Percentiles rank a stretch among this genome's conserved stretches.
phyloP scores from a whole-genome alignment of 1,140 invertebrate species.

The Trichonephila clavata region DNA sequence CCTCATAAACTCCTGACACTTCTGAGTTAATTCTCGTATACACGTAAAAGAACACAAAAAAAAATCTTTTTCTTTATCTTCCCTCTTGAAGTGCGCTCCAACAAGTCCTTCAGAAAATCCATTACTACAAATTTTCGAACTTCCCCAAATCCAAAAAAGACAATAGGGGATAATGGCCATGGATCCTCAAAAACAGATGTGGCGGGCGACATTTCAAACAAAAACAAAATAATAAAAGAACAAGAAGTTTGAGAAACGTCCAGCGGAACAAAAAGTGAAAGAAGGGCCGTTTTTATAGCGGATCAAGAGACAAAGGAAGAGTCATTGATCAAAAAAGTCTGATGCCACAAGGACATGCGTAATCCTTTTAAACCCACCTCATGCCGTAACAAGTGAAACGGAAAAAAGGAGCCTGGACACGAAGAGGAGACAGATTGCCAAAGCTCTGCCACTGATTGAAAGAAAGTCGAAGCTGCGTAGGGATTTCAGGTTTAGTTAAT shows the following conservation, averaged over 20 bases:
- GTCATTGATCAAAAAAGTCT: conserved; percentile 54
- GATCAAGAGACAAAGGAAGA: conserved; percentile 33
- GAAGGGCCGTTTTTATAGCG: conserved; percentile 38
- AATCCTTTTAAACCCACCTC: conserved; percentile 66
- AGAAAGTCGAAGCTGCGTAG: conserved; percentile 8
- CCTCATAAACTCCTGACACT: not conserved
- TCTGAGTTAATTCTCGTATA: not conserved
- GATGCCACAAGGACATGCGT: conserved; percentile 58
- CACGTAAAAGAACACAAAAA: not conserved
- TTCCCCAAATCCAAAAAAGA: not conserved
- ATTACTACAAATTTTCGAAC: conserved; percentile 24
- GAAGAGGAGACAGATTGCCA: conserved; percentile 47
- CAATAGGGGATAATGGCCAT: not conserved
- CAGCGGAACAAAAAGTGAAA: conserved; percentile 10
- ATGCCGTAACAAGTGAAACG: conserved; percentile 54
- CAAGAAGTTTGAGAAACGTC: conserved; percentile 20
- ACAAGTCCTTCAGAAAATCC: conserved; percentile 15
- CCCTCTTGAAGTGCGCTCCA: not conserved
- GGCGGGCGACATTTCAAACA: not conserved
- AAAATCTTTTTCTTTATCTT: not conserved
- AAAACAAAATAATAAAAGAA: not conserved
- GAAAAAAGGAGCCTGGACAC: conserved; percentile 41
- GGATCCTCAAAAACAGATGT: not conserved
- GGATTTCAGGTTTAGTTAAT: conserved; percentile 66
- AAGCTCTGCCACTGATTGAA: conserved; percentile 7